Evolutionary conservation across 2,888 invertebrate species (phyloP).

Genomic region (Lutraria lutraria): DNA sequence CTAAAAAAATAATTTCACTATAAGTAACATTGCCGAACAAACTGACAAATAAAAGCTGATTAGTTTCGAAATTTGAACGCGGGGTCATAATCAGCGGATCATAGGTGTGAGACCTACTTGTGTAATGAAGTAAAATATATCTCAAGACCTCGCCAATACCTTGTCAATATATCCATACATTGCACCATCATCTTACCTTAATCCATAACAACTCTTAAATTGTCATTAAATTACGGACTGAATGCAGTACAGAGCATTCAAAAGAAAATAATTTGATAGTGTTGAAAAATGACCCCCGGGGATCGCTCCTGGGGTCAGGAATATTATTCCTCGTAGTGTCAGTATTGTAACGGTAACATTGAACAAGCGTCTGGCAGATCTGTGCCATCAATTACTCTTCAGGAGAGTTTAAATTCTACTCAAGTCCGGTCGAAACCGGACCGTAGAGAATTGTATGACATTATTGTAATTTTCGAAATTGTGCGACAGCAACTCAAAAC

Average conservation of each 20-base stretch:
- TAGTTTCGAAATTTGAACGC: too few relatives aligned
- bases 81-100: too few relatives aligned
- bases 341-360: conserved; percentile 29
- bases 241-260: conserved; percentile 16
- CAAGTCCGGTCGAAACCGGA: not conserved
- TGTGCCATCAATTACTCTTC: not conserved
- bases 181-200: not conserved
- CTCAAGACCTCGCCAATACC: too few relatives aligned
- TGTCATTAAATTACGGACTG: not conserved
- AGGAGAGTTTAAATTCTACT: conserved; percentile 6
- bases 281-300: conserved; percentile 32
- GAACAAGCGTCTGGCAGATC: conserved; percentile 17
- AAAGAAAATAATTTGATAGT: conserved; percentile 1
- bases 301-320: not conserved
- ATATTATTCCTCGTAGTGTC: conserved; percentile 22
- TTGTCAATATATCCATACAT: too few relatives aligned
- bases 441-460: conserved; percentile 16
- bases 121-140: too few relatives aligned
- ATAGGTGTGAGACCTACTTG: too few relatives aligned
- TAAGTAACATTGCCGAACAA: too few relatives aligned
- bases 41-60: too few relatives aligned
- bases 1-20: too few relatives aligned
- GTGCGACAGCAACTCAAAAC: not conserved
- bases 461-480: too few relatives aligned
- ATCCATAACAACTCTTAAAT: not conserved